Conservation (phyloP, 2,888 invertebrate species). For the Arge pagana region DNA sequence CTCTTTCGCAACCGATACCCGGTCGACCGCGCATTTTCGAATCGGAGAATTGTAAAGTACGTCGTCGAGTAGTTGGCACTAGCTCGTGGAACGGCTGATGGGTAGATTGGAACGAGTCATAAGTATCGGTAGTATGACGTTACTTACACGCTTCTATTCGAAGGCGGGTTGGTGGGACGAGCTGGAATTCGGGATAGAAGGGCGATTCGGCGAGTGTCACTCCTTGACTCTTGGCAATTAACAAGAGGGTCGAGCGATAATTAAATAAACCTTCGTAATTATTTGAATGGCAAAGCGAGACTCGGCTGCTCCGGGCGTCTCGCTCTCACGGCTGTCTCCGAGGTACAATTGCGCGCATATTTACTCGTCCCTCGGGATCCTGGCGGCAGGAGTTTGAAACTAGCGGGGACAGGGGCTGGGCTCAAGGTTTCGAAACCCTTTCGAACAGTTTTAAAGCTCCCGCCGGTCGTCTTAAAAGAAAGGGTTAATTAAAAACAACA, state of each 20-base stretch:
- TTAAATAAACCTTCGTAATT: constrained; percentile 18
- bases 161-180: too few species aligned
- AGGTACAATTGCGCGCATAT: constrained; percentile 55
- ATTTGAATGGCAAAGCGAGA: constrained; percentile 1
- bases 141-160: too few species aligned
- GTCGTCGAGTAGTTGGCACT: too few species aligned
- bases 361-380: constrained; percentile 55
- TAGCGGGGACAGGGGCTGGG: constrained; percentile 19
- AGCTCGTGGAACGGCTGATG: too few species aligned
- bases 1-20: too few species aligned
- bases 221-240: not conserved
- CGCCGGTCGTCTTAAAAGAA: constrained; percentile 54
- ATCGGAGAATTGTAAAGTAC: too few species aligned
- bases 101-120: too few species aligned
- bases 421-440: constrained; percentile 38
- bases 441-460: constrained; percentile 45
- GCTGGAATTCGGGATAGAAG: too few species aligned
- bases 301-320: too few species aligned
- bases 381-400: constrained; percentile 27
- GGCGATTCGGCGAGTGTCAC: too few species aligned
- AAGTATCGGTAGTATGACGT: too few species aligned
- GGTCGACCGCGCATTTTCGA: too few species aligned
- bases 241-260: not conserved
- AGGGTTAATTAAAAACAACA: constrained; percentile 60
- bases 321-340: constrained; percentile 46